Evolutionary conservation across 2,888 invertebrate species (phyloP).

Genomic region (Sericinus montela): DNA sequence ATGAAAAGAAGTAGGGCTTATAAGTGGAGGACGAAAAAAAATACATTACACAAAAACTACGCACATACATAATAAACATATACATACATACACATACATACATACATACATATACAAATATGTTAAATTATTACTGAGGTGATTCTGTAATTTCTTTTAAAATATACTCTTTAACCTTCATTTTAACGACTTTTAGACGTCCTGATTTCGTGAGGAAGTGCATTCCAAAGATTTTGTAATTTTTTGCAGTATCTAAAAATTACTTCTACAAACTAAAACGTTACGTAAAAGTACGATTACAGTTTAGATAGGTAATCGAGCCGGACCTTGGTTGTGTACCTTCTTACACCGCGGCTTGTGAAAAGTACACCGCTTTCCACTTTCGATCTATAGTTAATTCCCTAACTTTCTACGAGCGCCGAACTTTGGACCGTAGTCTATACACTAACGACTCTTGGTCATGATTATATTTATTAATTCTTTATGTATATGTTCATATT

Average conservation of each 20-base stretch:
- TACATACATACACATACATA: too few relatives aligned
- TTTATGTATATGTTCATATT: neutral
- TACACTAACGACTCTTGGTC: neutral
- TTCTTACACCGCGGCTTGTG: neutral
- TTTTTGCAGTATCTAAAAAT: neutral
- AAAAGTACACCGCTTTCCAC: conserved; percentile 15
- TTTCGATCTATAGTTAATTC: conserved; percentile 17
- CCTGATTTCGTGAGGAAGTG: too few relatives aligned
- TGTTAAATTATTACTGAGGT: too few relatives aligned
- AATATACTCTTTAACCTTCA: too few relatives aligned
- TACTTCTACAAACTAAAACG: neutral
- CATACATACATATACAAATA: too few relatives aligned
- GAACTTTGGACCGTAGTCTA: conserved; percentile 3
- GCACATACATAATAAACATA: too few relatives aligned
- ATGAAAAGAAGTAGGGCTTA: too few relatives aligned
- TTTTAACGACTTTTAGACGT: too few relatives aligned
- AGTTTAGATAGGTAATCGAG: neutral
- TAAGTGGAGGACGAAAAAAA: too few relatives aligned
- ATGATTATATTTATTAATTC: neutral
- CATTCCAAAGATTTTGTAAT: too few relatives aligned
- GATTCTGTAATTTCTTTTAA: too few relatives aligned
- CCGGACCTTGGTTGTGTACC: conserved; percentile 3
- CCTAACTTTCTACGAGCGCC: conserved; percentile 19
- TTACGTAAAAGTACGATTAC: conserved; percentile 4
- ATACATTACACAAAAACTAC: too few relatives aligned